Conservation (phyloP, 2,888 invertebrate genomes). For the Melanargia galathea region DNA sequence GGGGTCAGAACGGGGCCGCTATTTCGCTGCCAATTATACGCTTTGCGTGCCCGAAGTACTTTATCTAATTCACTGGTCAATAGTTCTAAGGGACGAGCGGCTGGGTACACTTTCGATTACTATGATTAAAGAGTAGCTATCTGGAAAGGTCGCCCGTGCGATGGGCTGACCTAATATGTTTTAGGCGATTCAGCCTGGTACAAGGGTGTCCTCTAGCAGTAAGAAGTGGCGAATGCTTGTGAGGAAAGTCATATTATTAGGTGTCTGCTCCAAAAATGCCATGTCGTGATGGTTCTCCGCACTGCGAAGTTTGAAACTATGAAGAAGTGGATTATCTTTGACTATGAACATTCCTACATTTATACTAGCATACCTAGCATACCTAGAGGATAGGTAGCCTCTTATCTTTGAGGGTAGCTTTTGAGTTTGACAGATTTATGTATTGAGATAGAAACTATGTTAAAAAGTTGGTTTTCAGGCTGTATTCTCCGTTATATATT, state of each 20-base stretch:
- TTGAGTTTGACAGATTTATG: slow-evolving; percentile 6
- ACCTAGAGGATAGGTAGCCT: neutral
- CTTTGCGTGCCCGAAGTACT: slow-evolving; percentile 44
- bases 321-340: too few relatives aligned
- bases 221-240: too few relatives aligned
- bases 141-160: neutral
- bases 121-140: neutral
- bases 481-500: neutral
- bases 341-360: too few relatives aligned
- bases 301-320: too few relatives aligned
- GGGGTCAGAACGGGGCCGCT: slow-evolving; percentile 47
- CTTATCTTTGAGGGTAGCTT: neutral
- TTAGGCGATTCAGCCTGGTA: too few relatives aligned
- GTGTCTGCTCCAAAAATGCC: too few relatives aligned
- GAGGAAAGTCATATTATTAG: too few relatives aligned
- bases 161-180: neutral
- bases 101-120: slow-evolving; percentile 34
- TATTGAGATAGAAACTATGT: neutral
- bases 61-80: slow-evolving; percentile 37
- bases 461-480: neutral
- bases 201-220: too few relatives aligned
- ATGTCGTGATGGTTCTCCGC: too few relatives aligned
- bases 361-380: too few relatives aligned
- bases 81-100: slow-evolving; percentile 27
- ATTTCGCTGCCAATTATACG: slow-evolving; percentile 51